Evolutionary conservation across 2,888 invertebrate genomes (phyloP).

Genomic region (Drosophila tripunctata): DNA sequence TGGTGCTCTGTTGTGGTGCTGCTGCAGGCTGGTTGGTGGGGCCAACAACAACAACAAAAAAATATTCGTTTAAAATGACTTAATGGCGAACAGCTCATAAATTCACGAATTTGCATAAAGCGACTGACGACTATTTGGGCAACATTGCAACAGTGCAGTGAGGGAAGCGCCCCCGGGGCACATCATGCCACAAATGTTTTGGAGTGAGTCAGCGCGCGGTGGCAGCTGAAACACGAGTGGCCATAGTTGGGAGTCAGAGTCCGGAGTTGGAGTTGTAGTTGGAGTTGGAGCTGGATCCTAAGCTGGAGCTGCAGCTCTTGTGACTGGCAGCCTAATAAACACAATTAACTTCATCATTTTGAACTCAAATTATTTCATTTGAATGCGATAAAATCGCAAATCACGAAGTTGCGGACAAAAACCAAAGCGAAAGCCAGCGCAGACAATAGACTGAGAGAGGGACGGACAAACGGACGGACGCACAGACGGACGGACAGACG

Average conservation of each 20-base stretch:
- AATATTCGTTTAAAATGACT: constrained; percentile 76
- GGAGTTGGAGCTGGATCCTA: background rate
- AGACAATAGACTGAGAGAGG: constrained; percentile 16
- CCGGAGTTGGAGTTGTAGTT: constrained; percentile 2
- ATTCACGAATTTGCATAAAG: constrained; percentile 77
- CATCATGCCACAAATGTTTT: constrained; percentile 31
- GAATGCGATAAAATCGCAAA: constrained; percentile 83
- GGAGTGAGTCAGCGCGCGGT: constrained; percentile 43
- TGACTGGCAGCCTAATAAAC: constrained; percentile 78
- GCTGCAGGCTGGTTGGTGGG: constrained; percentile 42
- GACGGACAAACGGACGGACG: constrained; percentile 17
- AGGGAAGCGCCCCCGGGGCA: constrained; percentile 68
- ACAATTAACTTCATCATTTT: constrained; percentile 82
- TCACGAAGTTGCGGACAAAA: constrained; percentile 68
- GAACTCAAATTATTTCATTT: constrained; percentile 83
- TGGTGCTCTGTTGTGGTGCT: constrained; percentile 7
- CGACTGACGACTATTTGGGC: constrained; percentile 59
- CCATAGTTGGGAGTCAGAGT: constrained; percentile 20
- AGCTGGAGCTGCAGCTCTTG: constrained; percentile 42
- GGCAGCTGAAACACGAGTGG: constrained; percentile 45
- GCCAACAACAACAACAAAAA: constrained; percentile 48
- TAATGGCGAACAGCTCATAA: constrained; percentile 77
- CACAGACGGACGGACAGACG: constrained; percentile 23
- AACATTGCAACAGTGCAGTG: constrained; percentile 43
- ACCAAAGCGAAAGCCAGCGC: constrained; percentile 49